Base-by-base conservation (phyloP, 2,888 invertebrate genomes). In the Punctoribates punctum region DNA sequence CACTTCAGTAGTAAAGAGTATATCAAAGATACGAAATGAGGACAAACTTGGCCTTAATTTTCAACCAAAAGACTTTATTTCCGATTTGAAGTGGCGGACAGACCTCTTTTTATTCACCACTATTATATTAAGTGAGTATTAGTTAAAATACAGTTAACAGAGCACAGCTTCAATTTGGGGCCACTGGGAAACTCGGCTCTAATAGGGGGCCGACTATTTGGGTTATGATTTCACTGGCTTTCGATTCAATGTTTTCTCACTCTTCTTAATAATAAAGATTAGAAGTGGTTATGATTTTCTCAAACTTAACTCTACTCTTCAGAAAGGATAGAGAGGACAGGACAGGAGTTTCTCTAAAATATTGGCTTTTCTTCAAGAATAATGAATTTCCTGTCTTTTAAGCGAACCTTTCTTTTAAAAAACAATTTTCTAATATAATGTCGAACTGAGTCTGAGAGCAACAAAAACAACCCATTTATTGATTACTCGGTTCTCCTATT, bases 171-270 rank as follows among this genome's bases (percentile, higher is more conserved):
- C 25, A 60, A 60, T 60, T 27, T 27, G 27, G 60, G 25, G 60
- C 29, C 60, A 60, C 1, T 60, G 60, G 29, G 60, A 60, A 27
- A 60, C 20, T 60, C 15, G 60, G 60, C 60, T 60, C 3, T 60
- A 29, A 60, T 23, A 23, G 60, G 27, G 60, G 60, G 60, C 60
- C 25, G 27, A 29, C 27, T 60, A 60, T 60, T 60, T 60, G 17
- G 60, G 60, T 60, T 60, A 60, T 60, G 60, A 60, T 60, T 60
- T 60, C 60, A 60, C 60, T 60, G 29, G 27, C 29, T 60, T 60
- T 60, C 15, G 27, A 27, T 60, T 60, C 60, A 60, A 60, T 60
- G 60, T 51, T 51, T 51, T 51, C 15, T n/a, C 15, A 8, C 60
- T 60, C 27, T 60, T 29, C 60, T 29, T 11, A 11, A 60, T 29